Evolutionary conservation across 2,113 vertebrate genomes (phyloP).

Genomic region (Colinus virginianus): DNA sequence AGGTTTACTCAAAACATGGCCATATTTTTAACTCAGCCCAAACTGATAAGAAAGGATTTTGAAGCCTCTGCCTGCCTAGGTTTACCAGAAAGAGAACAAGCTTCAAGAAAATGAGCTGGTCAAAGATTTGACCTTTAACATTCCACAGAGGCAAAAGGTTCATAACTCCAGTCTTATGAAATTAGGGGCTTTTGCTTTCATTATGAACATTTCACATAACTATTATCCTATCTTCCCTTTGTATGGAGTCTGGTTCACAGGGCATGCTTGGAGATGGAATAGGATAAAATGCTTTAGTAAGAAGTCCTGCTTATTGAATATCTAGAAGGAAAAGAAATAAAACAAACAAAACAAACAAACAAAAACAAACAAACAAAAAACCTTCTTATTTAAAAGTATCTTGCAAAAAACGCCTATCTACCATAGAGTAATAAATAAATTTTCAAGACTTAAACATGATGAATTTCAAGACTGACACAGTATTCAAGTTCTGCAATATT

Average conservation of each 20-base stretch:
- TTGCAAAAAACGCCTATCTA: neutral
- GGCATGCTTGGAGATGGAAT: neutral
- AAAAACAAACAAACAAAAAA: neutral
- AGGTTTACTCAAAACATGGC: neutral
- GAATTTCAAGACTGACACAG: neutral
- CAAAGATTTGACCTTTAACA: neutral
- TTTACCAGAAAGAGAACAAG: neutral
- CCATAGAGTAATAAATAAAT: accelerated
- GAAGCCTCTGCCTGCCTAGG: neutral
- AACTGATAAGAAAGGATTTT: neutral
- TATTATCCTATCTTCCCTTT: neutral
- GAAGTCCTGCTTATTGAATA: neutral
- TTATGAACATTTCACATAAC: neutral
- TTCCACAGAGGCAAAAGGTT: neutral
- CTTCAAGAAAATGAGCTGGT: neutral
- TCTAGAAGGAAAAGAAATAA: neutral
- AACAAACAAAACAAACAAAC: no score
- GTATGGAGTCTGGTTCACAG: neutral
- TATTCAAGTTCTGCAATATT: neutral
- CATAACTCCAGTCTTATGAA: neutral
- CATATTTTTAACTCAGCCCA: neutral
- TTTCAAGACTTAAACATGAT: neutral
- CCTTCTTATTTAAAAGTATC: neutral
- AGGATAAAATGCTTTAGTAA: neutral
- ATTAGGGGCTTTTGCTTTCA: neutral